A percentile compares a stretch with the other conserved stretches of the same genome.
phyloP scores from a whole-genome alignment of 2,113 vertebrate genomes.

The Hyaena hyaena region DNA sequence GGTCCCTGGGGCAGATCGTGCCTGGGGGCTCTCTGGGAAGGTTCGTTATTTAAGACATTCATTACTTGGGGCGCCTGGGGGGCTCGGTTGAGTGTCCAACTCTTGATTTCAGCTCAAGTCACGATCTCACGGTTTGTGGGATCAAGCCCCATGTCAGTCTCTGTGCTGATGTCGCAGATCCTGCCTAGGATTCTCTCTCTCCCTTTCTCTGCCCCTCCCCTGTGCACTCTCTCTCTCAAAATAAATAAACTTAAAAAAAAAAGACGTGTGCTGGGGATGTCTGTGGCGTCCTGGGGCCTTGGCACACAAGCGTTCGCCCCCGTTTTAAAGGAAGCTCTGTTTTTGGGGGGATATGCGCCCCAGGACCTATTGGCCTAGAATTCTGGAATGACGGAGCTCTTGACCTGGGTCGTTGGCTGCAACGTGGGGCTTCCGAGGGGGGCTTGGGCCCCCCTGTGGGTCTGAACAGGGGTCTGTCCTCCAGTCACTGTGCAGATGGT shows the following conservation, averaged over 20 bases:
- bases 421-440: background rate
- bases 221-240: too few species aligned
- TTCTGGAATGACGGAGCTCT: background rate
- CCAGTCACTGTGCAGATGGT: accelerated
- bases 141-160: too few species aligned
- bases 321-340: background rate
- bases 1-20: background rate
- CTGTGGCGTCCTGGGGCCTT: accelerated
- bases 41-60: background rate
- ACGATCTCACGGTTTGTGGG: too few species aligned
- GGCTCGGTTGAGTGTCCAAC: too few species aligned
- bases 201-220: too few species aligned
- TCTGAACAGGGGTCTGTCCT: background rate
- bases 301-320: background rate
- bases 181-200: too few species aligned
- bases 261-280: accelerated
- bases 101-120: too few species aligned
- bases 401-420: background rate
- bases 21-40: background rate
- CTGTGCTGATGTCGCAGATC: too few species aligned
- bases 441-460: background rate
- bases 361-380: background rate
- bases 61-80: too few species aligned
- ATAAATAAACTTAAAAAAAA: too few species aligned
- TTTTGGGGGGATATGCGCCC: background rate